These are phyloP conservation scores for Drosophila mojavensis DNA, from an alignment of 1,140 invertebrate genomes.

Conservation along the genomic window DNA sequence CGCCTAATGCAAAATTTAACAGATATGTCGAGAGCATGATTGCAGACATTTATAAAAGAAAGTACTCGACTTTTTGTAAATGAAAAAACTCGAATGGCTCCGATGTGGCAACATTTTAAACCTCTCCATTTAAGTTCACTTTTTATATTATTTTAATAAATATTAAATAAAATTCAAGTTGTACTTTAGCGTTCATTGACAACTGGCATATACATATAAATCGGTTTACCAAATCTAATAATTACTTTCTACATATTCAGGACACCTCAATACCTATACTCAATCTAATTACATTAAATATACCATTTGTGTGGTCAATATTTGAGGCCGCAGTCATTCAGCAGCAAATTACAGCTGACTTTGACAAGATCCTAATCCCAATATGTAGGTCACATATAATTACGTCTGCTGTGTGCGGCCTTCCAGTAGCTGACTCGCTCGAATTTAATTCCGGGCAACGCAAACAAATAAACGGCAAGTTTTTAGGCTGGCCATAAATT, in stretches of 20 bases:
- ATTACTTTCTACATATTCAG: too few species aligned
- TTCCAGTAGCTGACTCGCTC: not conserved
- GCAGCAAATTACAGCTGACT: not conserved
- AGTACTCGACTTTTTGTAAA: not conserved
- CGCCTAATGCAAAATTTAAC: not conserved
- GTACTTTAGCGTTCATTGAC: too few species aligned
- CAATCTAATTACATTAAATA: not conserved
- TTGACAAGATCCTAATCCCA: not conserved
- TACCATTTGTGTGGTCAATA: not conserved
- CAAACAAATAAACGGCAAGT: too few species aligned
- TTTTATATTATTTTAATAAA: too few species aligned
- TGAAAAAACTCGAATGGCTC: too few species aligned
- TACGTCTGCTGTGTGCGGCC: not conserved
- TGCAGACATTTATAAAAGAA: not conserved
- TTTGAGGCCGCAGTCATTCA: not conserved
- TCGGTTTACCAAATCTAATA: too few species aligned
- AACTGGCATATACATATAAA: too few species aligned
- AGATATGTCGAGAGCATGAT: constrained; percentile 2
- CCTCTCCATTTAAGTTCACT: too few species aligned
- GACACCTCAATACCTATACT: too few species aligned
- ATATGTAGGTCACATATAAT: not conserved
- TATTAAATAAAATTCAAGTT: too few species aligned
- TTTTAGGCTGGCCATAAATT: not conserved
- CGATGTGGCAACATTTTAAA: too few species aligned
- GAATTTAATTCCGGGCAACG: not conserved